Evolutionary conservation across 2,888 invertebrate species (phyloP), one percentile per base, ranked within the genome.

Genomic region (Kuschelorhynchus macadamiae): DNA sequence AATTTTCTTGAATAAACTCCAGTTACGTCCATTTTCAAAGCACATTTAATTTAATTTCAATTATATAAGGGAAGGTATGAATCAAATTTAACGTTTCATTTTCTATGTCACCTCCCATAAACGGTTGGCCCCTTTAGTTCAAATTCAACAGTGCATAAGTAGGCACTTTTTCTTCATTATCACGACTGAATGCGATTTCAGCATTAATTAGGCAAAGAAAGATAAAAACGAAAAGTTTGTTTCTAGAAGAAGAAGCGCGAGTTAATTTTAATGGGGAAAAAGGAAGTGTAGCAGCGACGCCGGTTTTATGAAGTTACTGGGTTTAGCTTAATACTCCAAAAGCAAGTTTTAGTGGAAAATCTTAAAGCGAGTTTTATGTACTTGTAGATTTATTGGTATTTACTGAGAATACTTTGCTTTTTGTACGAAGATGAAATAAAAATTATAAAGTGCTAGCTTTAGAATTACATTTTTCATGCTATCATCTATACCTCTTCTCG

Each of bases 161-260:
- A 49, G 39, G 70, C 67, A 66, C 74, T 73, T 74, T 77, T 76
- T 77, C 76, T 75, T 73, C 64, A 60, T 75, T 77, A 77, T 76
- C 73, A 74, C 74, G 70, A 74, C 70, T 74, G 76, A 77, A 77
- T 77, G 73, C 77, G 76, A 76, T 78, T 78, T 75, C 73, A 73
- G 74, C 75, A 76, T 78, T 78, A 78, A 78, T 78, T 78, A 77
- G 76, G 76, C 75, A 76, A 73, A 74, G 74, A 71, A 72, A 75
- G 77, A 77, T 78, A 77, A 77, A 77, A 76, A 78, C 76, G 77
- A 71, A 42, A 78, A 78, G 74, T 77, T 77, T 76, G 74, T 71
- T 75, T 72, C 74, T 76, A 71, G 73, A 77, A 74, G 76, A 76
- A 76, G 73, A 74, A 73, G 73, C 73, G 72, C 73, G 74, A 75